These are phyloP conservation scores for Druon quercuslanigerum DNA, from an alignment of 1,140 invertebrate genomes.

Conservation along the genomic window DNA sequence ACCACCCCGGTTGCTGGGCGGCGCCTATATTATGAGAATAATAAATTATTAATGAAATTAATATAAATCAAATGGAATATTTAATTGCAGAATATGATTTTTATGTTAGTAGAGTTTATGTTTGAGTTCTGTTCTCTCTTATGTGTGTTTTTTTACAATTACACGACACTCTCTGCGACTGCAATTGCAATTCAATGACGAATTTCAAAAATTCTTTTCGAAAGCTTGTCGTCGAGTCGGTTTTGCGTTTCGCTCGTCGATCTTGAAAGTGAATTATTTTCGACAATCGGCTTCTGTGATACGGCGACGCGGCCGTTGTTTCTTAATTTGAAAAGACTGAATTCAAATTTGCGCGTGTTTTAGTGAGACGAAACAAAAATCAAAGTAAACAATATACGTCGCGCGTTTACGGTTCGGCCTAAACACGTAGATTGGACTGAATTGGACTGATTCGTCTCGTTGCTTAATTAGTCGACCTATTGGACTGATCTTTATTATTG, in stretches of 20 bases:
- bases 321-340: constrained; percentile 65
- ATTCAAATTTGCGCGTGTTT: constrained; percentile 51
- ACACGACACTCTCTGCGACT: constrained; percentile 56
- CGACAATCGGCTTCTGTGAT: constrained; percentile 62
- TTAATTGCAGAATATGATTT: constrained; percentile 71
- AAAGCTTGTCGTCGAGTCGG: constrained; percentile 41
- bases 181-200: constrained; percentile 38
- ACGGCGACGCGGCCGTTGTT: constrained; percentile 61
- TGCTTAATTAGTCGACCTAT: constrained; percentile 71
- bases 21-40: constrained; percentile 73
- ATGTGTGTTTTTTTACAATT: constrained; percentile 55
- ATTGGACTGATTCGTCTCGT: constrained; percentile 72
- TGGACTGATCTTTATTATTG: constrained; percentile 74
- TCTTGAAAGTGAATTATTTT: constrained; percentile 32
- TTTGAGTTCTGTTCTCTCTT: constrained; percentile 68
- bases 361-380: constrained; percentile 22
- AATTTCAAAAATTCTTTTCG: neutral
- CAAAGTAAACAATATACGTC: constrained; percentile 20
- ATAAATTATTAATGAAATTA: constrained; percentile 77
- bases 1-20: constrained; percentile 58
- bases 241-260: constrained; percentile 12
- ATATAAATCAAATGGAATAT: constrained; percentile 75
- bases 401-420: constrained; percentile 32
- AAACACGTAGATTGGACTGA: constrained; percentile 62
- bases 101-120: constrained; percentile 74